Conservation (phyloP, 2,113 vertebrate species). For the Menura novaehollandiae region DNA sequence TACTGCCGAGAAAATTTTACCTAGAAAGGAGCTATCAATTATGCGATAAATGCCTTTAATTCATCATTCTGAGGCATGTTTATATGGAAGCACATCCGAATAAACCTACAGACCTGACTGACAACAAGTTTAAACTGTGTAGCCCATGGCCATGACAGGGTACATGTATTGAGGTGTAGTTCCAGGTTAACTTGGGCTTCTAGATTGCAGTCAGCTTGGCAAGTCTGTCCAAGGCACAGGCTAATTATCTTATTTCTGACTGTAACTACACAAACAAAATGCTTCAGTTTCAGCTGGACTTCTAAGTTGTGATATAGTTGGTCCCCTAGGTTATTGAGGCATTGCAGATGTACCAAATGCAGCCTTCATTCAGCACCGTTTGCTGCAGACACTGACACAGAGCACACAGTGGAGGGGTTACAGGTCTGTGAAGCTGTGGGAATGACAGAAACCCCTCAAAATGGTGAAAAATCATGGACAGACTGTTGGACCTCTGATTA, state of each 20-base stretch:
- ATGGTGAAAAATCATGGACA: background rate
- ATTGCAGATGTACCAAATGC: background rate
- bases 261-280: background rate
- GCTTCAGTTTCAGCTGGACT: background rate
- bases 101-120: background rate
- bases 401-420: background rate
- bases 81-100: rapidly evolving
- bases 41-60: background rate
- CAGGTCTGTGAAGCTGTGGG: background rate
- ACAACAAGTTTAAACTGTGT: background rate
- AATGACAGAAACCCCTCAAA: background rate
- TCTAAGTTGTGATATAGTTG: background rate
- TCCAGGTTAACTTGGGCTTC: background rate
- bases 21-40: background rate
- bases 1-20: background rate
- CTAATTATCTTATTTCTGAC: background rate
- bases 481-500: background rate
- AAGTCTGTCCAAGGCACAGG: background rate
- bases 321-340: background rate
- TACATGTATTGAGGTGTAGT: background rate
- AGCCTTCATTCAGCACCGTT: background rate
- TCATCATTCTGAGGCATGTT: background rate
- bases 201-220: background rate
- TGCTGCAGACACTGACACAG: background rate
- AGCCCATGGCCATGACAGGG: background rate